Base-by-base conservation (phyloP, 2,888 invertebrate genomes). In the Aromia moschata region DNA sequence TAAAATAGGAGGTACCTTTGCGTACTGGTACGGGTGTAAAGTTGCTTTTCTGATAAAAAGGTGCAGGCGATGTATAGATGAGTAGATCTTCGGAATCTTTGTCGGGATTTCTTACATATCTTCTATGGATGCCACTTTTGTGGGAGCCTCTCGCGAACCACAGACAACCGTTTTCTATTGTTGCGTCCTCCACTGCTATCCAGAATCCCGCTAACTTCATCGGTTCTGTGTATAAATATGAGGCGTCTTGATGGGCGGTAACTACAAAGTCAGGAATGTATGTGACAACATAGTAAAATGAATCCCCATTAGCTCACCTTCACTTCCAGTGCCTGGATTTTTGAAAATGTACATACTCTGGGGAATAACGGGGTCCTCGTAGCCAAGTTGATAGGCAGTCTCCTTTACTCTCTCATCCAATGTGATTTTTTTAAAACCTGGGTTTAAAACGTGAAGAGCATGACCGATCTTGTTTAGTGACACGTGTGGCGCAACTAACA, bases 301-400 rank as follows among this genome's bases (percentile, higher is more conserved):
- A n/a, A n/a, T n/a, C n/a, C n/a, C n/a, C n/a, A n/a, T n/a, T n/a
- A 41, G 17, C 31, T 49, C 65, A 93, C 94, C 93, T 88, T 92
- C 92, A 2, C 94, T 91, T 0, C 97, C 97, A 58, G 93, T 84
- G 12, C 89, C 88, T 0, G 97, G 95, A 83, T 96, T 96, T 83
- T 98, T 99, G 80, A 94, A 98, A 62, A 99, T 98, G 75, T 94
- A 94, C 98, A 98, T 98, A 82, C 97, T 96, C 78, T 98, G 98
- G 1, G 90, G 90, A 0, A 98, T 86, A 0, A 90, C 89, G 0
- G 98, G 98, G 36, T 92, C 90, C 54, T 83, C 81, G 60, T 91
- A 86, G 2, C 89, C 89, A 9, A 98, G 79, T 67, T 88, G 87
- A 70, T 85, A 86, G 62, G 92, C 91, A 2, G 90, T 82, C 56